Evolutionary conservation across 2,797 vertebrate genomes (phyloP), one percentile per base, ranked within the genome.

Genomic region (Brachyalestes nurse): DNA sequence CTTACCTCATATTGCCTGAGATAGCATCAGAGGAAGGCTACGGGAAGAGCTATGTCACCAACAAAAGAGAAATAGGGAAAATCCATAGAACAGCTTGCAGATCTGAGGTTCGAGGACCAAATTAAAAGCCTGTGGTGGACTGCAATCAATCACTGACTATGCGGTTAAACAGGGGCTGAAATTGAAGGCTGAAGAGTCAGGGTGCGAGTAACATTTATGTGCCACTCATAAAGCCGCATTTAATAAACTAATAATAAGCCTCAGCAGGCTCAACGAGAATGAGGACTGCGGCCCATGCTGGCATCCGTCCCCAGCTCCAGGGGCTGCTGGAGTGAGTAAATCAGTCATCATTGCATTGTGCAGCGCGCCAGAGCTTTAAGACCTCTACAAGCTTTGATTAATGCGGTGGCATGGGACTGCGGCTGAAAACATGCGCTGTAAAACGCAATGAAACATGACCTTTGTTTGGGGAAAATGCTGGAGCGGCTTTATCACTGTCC

Each of bases 211-310:
- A 76, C 77, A 82, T 82, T 85, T 71, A 84, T 60, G 70, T 83
- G 61, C 75, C 84, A 66, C 81, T 84, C 79, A 76, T 83, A 85
- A 85, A 86, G 75, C 61, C 77, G 16, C 19, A 58, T 86, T 82
- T 86, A 82, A 82, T 85, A 85, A 77, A 86, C 73, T 53, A 83
- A 88, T 88, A 83, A 80, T 85, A 84, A 82, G 65, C 82, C 55
- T 83, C 34, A 72, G 72, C 47, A 10, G 42, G 61, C 71, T 75
- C 66, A 77, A 82, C 58, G 78, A 72, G 65, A 82, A 75, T 80
- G 77, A 73, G 76, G 78, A 80, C 53, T 12, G 38, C 21, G 71
- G 77, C 72, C 42, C 66, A 45, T 60, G 9, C 51, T n/a, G 62
- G 38, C 53, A 81, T 62, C 69, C 55, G 49, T 75, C 70, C 75